Evolutionary conservation across 2,797 vertebrate species (phyloP), one percentile per base, ranked within the genome.

Genomic region (Ptychobarbus kaznakovi): DNA sequence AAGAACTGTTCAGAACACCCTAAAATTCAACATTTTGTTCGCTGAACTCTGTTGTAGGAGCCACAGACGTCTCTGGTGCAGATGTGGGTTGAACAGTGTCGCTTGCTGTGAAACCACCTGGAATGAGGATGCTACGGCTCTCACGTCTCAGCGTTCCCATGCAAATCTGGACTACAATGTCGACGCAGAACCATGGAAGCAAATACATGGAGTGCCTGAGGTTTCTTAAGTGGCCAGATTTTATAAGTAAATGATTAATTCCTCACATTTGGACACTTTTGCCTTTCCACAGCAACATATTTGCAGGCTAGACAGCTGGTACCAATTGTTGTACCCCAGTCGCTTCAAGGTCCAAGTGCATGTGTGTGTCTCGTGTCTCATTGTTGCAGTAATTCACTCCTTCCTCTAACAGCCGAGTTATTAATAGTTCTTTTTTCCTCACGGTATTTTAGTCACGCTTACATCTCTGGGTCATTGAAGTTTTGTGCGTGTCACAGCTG

Each of bases 221-320:
- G 94, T 94, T 95, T 93, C 91, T 92, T 92, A 90, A 91, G 89
- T 93, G 93, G 93, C 92, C 91, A 90, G 92, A 93, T 94, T 93
- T 94, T 94, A 95, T 92, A 93, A 94, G 94, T 92, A 94, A 94
- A 94, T 93, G 92, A 94, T 95, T 94, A 94, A 95, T 94, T 90
- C 92, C 87, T 73, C 92, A 94, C 95, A 93, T 92, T 94, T 95
- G 94, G 93, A 94, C 92, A 89, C 91, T 91, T 92, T 92, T 90
- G 92, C 89, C 90, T 92, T 92, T 93, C 93, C 91, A 72, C 93
- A 94, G 93, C 91, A 85, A 91, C 92, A 90, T 91, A 93, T 94
- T 94, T 92, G 92, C 93, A 92, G 92, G 91, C 92, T 92, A 92
- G 90, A 92, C 95, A 96, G 94, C 94, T 96, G 94, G 93, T 94